Conservation (phyloP, 2,888 invertebrate genomes). For the Pasiphila rectangulata region DNA sequence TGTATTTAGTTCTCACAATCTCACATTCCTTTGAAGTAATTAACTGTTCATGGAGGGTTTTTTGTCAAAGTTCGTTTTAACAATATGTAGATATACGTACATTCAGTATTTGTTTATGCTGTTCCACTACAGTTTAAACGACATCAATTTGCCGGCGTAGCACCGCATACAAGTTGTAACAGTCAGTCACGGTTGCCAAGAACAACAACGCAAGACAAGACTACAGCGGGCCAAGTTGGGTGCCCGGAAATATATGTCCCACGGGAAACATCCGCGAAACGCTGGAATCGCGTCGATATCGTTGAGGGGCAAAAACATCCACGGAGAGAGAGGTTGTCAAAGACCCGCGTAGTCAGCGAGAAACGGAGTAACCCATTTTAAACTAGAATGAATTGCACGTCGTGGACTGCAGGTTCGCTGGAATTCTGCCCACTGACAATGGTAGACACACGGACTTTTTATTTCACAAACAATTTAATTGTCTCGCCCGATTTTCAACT, state of each 20-base stretch:
- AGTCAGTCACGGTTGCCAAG: slow-evolving; percentile 29
- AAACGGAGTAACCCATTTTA: slow-evolving; percentile 77
- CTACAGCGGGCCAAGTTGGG: slow-evolving; percentile 28
- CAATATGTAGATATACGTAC: neutral
- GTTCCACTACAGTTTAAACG: slow-evolving; percentile 13
- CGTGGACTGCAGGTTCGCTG: slow-evolving; percentile 74
- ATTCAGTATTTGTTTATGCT: slow-evolving; percentile 11
- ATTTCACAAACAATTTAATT: slow-evolving; percentile 2
- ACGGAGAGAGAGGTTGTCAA: slow-evolving; percentile 60
- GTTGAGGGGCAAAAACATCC: slow-evolving; percentile 54
- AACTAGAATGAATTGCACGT: slow-evolving; percentile 77
- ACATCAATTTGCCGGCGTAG: slow-evolving; percentile 24
- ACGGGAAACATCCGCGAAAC: slow-evolving; percentile 43
- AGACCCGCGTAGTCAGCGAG: slow-evolving; percentile 70
- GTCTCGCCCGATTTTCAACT: too few relatives aligned
- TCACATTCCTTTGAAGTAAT: slow-evolving; percentile 17
- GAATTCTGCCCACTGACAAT: slow-evolving; percentile 71
- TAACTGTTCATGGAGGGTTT: slow-evolving; percentile 8
- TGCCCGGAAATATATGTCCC: slow-evolving; percentile 38
- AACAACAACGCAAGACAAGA: slow-evolving; percentile 34
- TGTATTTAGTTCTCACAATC: slow-evolving; percentile 28
- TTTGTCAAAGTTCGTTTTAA: neutral
- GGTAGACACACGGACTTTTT: slow-evolving; percentile 39
- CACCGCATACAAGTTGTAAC: slow-evolving; percentile 29
- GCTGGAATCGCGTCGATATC: slow-evolving; percentile 50